These are phyloP conservation scores for Motacilla alba DNA, from an alignment of 2,113 vertebrate genomes.

Conservation along the genomic window DNA sequence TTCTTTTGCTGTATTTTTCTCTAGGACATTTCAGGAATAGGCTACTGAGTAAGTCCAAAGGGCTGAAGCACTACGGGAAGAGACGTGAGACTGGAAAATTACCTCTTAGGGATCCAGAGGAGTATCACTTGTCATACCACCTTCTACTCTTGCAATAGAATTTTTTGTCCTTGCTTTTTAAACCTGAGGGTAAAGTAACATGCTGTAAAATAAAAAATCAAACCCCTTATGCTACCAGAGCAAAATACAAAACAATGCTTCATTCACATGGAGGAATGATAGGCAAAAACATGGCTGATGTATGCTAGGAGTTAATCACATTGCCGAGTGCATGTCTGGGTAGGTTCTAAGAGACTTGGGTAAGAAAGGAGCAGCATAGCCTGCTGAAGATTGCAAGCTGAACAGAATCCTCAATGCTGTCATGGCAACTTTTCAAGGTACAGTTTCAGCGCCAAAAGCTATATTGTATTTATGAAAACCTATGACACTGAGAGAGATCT, in stretches of 20 bases:
- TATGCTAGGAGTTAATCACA: not conserved
- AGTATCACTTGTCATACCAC: not conserved
- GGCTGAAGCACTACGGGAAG: not conserved
- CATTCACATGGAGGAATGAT: not conserved
- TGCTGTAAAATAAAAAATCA: not conserved
- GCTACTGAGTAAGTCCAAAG: not conserved
- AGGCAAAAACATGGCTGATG: not conserved
- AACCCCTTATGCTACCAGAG: not conserved
- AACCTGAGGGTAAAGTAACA: not conserved
- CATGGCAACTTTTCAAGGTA: conserved; percentile 20
- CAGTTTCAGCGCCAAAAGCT: not conserved
- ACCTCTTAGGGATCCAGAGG: not conserved
- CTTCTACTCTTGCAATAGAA: not conserved
- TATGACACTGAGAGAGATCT: not conserved
- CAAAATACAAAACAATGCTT: not conserved
- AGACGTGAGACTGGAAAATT: not conserved
- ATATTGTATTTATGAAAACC: not conserved
- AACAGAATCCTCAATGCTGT: not conserved
- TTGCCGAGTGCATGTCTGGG: not conserved
- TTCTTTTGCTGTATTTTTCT: not conserved
- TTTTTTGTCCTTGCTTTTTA: not conserved
- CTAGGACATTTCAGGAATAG: not conserved
- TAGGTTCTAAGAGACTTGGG: not conserved
- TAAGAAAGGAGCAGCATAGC: not conserved
- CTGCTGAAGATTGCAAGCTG: not conserved